Percentiles rank a stretch among this genome's conserved stretches.
Evolutionary conservation across 2,113 vertebrate species (phyloP).

Genomic region (Agelaius phoeniceus): DNA sequence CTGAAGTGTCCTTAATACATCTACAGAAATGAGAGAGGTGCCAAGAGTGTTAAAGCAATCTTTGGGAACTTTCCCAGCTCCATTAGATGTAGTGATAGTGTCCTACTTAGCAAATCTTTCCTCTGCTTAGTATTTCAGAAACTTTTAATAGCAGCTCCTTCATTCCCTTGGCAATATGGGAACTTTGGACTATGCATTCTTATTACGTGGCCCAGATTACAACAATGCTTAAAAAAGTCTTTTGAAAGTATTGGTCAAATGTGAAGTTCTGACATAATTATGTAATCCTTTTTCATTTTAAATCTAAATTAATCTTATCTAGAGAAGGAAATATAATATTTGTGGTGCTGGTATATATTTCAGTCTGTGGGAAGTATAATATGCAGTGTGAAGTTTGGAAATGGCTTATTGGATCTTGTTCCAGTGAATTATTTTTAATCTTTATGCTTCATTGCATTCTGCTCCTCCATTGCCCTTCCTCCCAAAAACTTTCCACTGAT

Average conservation of each 20-base stretch:
- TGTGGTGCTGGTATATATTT: background rate
- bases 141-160: slow-evolving; percentile 37
- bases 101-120: slow-evolving; percentile 45
- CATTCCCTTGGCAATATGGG: slow-evolving; percentile 2
- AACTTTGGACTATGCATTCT: background rate
- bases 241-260: background rate
- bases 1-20: background rate
- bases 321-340: background rate
- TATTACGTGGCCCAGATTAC: slow-evolving; percentile 18
- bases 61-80: slow-evolving; percentile 37
- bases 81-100: slow-evolving; percentile 21
- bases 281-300: background rate
- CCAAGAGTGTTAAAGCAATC: background rate
- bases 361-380: background rate
- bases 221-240: background rate
- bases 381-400: slow-evolving; percentile 11
- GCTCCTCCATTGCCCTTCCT: background rate
- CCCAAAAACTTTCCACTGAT: slow-evolving; percentile 9
- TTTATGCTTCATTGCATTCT: background rate
- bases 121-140: slow-evolving; percentile 42
- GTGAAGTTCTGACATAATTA: background rate
- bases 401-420: background rate
- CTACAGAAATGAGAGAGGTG: background rate
- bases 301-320: background rate
- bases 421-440: background rate